These are phyloP conservation scores for Dolichoris vasculosae DNA, from an alignment of 1,140 invertebrate genomes.

Conservation along the genomic window DNA sequence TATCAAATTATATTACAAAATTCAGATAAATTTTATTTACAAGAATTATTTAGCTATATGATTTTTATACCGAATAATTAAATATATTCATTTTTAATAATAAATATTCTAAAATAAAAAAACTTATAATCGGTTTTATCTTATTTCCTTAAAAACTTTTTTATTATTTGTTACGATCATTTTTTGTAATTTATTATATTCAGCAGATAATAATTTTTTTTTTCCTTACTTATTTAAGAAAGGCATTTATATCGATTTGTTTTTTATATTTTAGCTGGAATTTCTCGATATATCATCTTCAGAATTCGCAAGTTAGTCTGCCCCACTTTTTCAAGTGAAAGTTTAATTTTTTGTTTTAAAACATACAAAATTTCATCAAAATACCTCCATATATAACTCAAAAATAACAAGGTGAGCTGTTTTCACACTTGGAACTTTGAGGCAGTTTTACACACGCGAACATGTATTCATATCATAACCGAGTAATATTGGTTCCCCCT, in stretches of 20 bases:
- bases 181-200: neutral
- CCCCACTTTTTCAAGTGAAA: constrained; percentile 16
- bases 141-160: neutral
- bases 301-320: neutral
- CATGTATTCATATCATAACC: neutral
- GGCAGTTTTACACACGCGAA: neutral
- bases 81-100: too few species aligned
- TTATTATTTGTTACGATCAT: neutral
- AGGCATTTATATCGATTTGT: neutral
- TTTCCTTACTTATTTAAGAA: neutral
- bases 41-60: too few species aligned
- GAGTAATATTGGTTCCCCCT: constrained; percentile 4
- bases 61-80: too few species aligned
- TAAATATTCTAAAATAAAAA: too few species aligned
- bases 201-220: neutral
- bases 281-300: constrained; percentile 2
- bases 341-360: constrained; percentile 23
- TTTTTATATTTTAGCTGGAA: constrained; percentile 6
- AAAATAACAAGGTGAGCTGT: constrained; percentile 16
- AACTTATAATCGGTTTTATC: too few species aligned
- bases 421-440: neutral
- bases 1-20: neutral
- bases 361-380: constrained; percentile 13
- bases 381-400: neutral
- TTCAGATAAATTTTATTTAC: too few species aligned